A percentile compares a stretch with the other conserved stretches of the same genome.
Conservation (phyloP, 1,140 invertebrate species). For the Nilaparvata lugens region DNA sequence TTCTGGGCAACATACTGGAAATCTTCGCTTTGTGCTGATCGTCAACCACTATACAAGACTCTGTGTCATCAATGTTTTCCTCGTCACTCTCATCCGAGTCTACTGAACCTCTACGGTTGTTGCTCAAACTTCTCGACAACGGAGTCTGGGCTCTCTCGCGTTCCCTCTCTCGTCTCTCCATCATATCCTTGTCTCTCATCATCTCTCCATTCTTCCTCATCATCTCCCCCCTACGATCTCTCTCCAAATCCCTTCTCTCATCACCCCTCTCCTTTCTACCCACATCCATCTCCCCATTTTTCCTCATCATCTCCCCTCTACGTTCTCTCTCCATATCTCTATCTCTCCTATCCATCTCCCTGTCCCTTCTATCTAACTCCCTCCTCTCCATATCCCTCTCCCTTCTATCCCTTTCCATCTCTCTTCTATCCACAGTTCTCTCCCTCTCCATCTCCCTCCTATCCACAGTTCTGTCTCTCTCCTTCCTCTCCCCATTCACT, state of each 20-base stretch:
- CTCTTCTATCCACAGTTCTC: neutral
- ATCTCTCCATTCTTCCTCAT: constrained; percentile 11
- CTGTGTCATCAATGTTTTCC: constrained; percentile 30
- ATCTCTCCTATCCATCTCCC: neutral
- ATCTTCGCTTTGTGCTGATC: constrained; percentile 42
- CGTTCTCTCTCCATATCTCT: neutral
- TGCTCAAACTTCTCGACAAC: neutral
- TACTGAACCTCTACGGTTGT: neutral
- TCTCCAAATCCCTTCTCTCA: too few relatives aligned
- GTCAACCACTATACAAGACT: constrained; percentile 61
- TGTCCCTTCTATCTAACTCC: neutral
- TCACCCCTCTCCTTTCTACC: too few relatives aligned
- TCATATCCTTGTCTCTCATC: constrained; percentile 2
- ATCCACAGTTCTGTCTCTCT: neutral
- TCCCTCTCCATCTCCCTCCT: neutral
- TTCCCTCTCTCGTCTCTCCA: neutral
- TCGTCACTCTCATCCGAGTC: constrained; percentile 17
- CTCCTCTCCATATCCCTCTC: neutral
- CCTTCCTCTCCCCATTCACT: constrained; percentile 21
- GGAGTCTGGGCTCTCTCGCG: too few relatives aligned
- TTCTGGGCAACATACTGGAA: constrained; percentile 23
- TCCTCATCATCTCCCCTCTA: neutral
- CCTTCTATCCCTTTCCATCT: neutral
- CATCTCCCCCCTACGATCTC: constrained; percentile 2
- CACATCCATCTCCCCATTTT: neutral